These are phyloP conservation scores for Zeuzera pyrina DNA, from an alignment of 2,888 invertebrate species.

Conservation along the genomic window DNA sequence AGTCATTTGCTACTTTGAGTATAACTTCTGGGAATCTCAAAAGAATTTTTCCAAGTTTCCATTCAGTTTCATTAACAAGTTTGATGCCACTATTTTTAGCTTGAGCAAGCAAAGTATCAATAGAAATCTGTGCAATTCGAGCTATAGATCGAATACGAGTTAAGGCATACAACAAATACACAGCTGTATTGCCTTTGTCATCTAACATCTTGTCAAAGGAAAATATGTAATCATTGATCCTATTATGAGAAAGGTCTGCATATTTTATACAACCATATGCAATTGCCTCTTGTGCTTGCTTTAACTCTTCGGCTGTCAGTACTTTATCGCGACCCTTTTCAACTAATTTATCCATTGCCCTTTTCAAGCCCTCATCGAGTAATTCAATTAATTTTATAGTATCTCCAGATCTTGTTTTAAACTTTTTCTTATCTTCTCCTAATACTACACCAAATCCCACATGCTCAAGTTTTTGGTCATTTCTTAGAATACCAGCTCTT, in stretches of 20 bases:
- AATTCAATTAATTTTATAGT: slow-evolving; percentile 90
- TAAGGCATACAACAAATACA: slow-evolving; percentile 94
- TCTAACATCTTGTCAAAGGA: slow-evolving; percentile 99
- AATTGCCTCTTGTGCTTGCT: slow-evolving; percentile 88
- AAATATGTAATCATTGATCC: slow-evolving; percentile 95
- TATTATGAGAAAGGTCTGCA: slow-evolving; percentile 95
- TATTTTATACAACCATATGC: slow-evolving; percentile 99
- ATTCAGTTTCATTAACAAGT: slow-evolving; percentile 92
- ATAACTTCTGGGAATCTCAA: slow-evolving; percentile 91
- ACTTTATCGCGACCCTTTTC: slow-evolving; percentile 92
- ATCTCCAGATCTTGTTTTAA: slow-evolving; percentile 98
- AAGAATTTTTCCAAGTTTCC: slow-evolving; percentile 92
- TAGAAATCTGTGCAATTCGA: slow-evolving; percentile 80
- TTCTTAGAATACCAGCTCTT: slow-evolving; percentile 79
- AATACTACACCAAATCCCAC: slow-evolving; percentile 97
- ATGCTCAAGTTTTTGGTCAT: slow-evolving; percentile 85
- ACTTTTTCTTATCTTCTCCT: slow-evolving; percentile 99
- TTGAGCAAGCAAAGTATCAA: slow-evolving; percentile 75
- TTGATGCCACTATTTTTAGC: slow-evolving; percentile 74
- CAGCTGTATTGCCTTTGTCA: slow-evolving; percentile 98
- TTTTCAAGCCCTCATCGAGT: slow-evolving; percentile 91
- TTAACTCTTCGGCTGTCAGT: slow-evolving; percentile 85
- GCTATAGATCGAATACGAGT: slow-evolving; percentile 95
- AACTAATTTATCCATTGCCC: slow-evolving; percentile 85
- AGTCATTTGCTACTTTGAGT: slow-evolving; percentile 84